Evolutionary conservation across 2,888 invertebrate species (phyloP).

Genomic region (Hemicrepidius hirtus): DNA sequence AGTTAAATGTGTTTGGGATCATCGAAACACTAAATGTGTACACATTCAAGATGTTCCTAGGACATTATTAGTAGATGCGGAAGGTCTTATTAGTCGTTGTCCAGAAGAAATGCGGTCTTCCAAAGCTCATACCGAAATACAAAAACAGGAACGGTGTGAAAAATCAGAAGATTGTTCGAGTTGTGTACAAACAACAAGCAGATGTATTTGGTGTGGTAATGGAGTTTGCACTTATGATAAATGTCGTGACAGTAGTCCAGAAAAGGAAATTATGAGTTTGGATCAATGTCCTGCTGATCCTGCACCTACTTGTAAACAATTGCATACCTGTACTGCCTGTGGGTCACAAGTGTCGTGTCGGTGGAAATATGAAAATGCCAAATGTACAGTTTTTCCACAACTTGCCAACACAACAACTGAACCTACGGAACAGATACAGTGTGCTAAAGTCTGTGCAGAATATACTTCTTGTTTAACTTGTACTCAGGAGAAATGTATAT

Average conservation of each 20-base stretch:
- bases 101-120: constrained; percentile 76
- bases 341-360: constrained; percentile 79
- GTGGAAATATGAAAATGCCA: constrained; percentile 66
- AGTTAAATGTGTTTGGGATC: constrained; percentile 90
- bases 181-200: constrained; percentile 84
- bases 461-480: constrained; percentile 91
- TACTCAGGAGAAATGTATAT: constrained; percentile 95
- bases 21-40: constrained; percentile 78
- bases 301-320: constrained; percentile 81
- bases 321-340: constrained; percentile 93
- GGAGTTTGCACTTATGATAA: constrained; percentile 73
- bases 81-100: constrained; percentile 70
- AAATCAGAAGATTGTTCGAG: constrained; percentile 79
- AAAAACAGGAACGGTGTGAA: constrained; percentile 74
- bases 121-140: constrained; percentile 72
- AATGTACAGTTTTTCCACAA: constrained; percentile 61
- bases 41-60: constrained; percentile 72
- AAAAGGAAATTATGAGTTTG: constrained; percentile 71
- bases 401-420: constrained; percentile 66
- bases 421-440: constrained; percentile 73
- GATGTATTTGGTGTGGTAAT: constrained; percentile 82
- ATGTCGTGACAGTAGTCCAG: constrained; percentile 61
- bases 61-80: constrained; percentile 55
- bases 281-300: constrained; percentile 80
- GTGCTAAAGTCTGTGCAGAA: constrained; percentile 87